A percentile compares a stretch with the other conserved stretches of the same genome.
phyloP scores from a whole-genome alignment of 2,113 vertebrate genomes.

The Apodemus sylvaticus region DNA sequence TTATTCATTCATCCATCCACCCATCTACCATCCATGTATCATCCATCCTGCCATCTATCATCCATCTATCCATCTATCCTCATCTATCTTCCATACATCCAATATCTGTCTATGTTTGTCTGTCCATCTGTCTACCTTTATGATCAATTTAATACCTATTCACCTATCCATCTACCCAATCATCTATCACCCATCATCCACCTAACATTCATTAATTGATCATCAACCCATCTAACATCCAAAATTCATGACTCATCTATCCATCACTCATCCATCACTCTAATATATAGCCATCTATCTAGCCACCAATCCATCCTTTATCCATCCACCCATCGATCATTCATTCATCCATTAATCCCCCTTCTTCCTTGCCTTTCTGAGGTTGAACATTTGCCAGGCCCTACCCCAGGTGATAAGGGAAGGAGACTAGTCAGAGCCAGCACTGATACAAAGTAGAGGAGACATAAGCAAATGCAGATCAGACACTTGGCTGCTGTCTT shows the following conservation, averaged over 20 bases:
- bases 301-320: not conserved
- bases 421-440: not conserved
- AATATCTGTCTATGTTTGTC: not conserved
- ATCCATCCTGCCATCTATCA: not conserved
- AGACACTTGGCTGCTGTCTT: fast-evolving
- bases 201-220: not conserved
- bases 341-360: not conserved
- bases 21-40: not conserved
- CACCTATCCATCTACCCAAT: not conserved
- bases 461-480: not conserved
- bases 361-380: not conserved
- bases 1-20: not conserved
- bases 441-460: fast-evolving
- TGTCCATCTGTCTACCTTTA: not conserved
- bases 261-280: not conserved
- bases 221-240: not conserved
- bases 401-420: not conserved
- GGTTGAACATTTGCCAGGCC: not conserved
- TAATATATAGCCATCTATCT: not conserved
- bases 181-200: not conserved
- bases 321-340: not conserved
- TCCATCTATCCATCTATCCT: not conserved
- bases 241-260: not conserved
- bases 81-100: not conserved
- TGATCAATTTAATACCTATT: not conserved